These are phyloP conservation scores for Pteria penguin DNA, from an alignment of 2,888 invertebrate genomes.

Conservation along the genomic window DNA sequence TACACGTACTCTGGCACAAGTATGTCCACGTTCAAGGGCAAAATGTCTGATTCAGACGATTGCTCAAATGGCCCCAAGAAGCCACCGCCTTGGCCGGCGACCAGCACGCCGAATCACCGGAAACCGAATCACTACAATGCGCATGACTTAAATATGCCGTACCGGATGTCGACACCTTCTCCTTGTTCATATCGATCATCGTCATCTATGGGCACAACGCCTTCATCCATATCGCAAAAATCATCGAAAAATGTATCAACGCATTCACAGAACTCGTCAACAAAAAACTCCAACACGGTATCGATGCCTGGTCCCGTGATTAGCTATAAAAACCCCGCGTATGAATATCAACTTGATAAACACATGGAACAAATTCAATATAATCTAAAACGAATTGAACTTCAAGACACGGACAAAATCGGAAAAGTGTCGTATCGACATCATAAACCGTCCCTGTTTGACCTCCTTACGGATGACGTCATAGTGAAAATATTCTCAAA, in stretches of 20 bases:
- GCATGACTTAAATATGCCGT: slow-evolving; percentile 44
- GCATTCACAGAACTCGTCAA: slow-evolving; percentile 14
- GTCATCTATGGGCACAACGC: slow-evolving; percentile 25
- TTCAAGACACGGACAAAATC: slow-evolving; percentile 60
- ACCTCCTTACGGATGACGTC: slow-evolving; percentile 84
- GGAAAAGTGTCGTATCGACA: slow-evolving; percentile 52
- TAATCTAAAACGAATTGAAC: slow-evolving; percentile 53
- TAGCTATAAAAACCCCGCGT: slow-evolving; percentile 50
- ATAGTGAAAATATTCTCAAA: slow-evolving; percentile 87
- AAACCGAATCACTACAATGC: slow-evolving; percentile 41
- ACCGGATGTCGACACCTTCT: slow-evolving; percentile 44
- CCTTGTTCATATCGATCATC: slow-evolving; percentile 39
- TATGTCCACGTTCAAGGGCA: slow-evolving; percentile 67
- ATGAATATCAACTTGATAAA: slow-evolving; percentile 55
- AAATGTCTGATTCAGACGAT: slow-evolving; percentile 53
- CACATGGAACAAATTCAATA: slow-evolving; percentile 46
- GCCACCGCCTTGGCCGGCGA: slow-evolving; percentile 21
- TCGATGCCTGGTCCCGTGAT: slow-evolving; percentile 24
- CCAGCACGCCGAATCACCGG: slow-evolving; percentile 9
- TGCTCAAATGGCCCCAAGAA: slow-evolving; percentile 54
- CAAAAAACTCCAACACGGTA: neutral
- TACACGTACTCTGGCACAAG: slow-evolving; percentile 54
- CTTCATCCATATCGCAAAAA: slow-evolving; percentile 25
- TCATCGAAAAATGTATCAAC: slow-evolving; percentile 28
- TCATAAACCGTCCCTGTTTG: slow-evolving; percentile 68